Base-by-base conservation (phyloP, 2,888 invertebrate genomes). In the Andrena haemorrhoa region DNA sequence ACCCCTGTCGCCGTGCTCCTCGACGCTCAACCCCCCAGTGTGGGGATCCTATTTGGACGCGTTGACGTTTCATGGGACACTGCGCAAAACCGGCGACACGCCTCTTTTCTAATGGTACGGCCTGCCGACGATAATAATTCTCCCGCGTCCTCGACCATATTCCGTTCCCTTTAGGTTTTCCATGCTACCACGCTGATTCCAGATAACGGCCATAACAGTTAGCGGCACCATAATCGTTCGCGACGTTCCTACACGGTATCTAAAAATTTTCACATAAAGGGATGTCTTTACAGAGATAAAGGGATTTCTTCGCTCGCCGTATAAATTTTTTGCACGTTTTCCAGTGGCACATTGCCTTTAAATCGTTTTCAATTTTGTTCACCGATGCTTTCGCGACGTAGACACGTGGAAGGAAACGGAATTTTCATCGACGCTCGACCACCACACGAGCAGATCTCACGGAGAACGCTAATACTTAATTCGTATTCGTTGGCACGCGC, bases 11-110 rank as follows among this genome's bases (percentile, higher is more conserved):
- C 53, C 49, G 74, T 63, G 61, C 47, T 69, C 58, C 68, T 58
- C 58, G 60, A 47, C 53, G 49, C 64, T 49, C 69, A 49, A 41
- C 56, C 23, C 58, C 12, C 61, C 51, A 58, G 78, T 51, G 87
- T 80, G 83, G 88, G 83, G 88, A 84, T 85, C 65, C 83, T 74
- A 79, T 84, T 83, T 75, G 82, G 79, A 80, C 83, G 84, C 86
- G 86, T 88, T 89, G 88, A 91, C 87, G 91, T 91, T 83, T 91
- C 90, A 91, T 89, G 91, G 92, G 90, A 90, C 91, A 88, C 85
- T 89, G 91, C 88, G 90, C 91, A 91, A 90, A 89, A 79, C 87
- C 68, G 35, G 61, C 73, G 89, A 86, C 90, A 90, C 90, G 90
- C 91, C 90, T 87, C 83, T 86, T 85, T 85, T 76, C 85, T 75